Base-by-base conservation (phyloP, 64 coral and sea anemone species). In the Stylophora pistillata region DNA sequence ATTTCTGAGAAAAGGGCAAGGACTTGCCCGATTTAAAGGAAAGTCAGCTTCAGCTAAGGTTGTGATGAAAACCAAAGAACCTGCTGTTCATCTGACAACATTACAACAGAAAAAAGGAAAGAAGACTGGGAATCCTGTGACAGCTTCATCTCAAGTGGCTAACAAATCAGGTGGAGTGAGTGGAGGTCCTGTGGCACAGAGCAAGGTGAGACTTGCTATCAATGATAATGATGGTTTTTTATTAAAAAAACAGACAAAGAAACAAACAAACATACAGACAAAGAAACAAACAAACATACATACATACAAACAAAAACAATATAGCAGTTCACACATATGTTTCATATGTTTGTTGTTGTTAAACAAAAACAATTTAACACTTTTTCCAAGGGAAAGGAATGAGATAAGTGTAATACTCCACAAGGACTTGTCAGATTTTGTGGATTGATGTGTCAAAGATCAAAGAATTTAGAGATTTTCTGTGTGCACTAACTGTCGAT, bases 1-100 rank as follows among this genome's bases (percentile, higher is more conserved):
- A 78, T 96, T 96, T 78, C 74, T 96, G 9, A 79, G 86, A 64
- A 96, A 96, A 96, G 94, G 94, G 26, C 78, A 96, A 85, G 94
- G 94, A 2, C 86, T 96, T 30, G 85, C 81, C 41, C 89, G 94
- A 47, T 96, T 96, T 74, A 77, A 85, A 66, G 65, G 92, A 69
- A 96, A 92, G 74, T 82, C 86, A 81, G 87, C 73, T 37, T 62
- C 77, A 88, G 68, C 37, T 54, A 83, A 77, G 76, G 13, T 64
- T 41, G 68, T 25, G 21, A 60, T 30, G 16, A 52, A 80, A 56
- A n/a, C 11, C 18, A 15, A 72, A 12, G 27, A 10, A 59, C 56
- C 52, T 30, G 15, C 76, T 33, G 68, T 41, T 55, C 88, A 89
- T 54, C 16, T 56, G 13, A 7, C 56, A 56, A 17, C 54, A 27